Evolutionary conservation across 2,888 invertebrate species (phyloP).

Genomic region (Lithophane ornitopus): DNA sequence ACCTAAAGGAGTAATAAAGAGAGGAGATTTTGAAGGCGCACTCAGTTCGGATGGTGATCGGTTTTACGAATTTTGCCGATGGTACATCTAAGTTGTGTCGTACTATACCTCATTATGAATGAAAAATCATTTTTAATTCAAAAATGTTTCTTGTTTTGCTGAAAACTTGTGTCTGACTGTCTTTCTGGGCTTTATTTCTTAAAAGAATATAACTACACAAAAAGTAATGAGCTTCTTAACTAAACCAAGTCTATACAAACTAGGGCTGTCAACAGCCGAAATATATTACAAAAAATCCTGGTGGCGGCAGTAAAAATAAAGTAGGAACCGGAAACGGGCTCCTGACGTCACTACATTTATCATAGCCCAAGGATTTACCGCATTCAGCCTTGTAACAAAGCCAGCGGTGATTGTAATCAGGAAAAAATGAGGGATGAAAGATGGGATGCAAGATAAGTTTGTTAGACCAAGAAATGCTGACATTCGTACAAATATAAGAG

Average conservation of each 20-base stretch:
- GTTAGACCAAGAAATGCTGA: constrained; percentile 43
- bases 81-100: background rate
- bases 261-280: constrained; percentile 13
- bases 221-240: background rate
- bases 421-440: constrained; percentile 60
- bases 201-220: background rate
- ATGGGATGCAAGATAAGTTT: constrained; percentile 54
- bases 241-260: constrained; percentile 16
- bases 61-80: background rate
- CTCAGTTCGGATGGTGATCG: background rate
- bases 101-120: background rate
- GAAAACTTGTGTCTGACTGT: no score
- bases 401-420: constrained; percentile 59
- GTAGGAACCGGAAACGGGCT: constrained; percentile 28
- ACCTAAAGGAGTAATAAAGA: background rate
- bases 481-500: constrained; percentile 17
- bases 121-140: background rate
- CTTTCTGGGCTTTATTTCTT: background rate
- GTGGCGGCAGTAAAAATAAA: constrained; percentile 32
- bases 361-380: constrained; percentile 53
- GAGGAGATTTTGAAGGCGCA: background rate
- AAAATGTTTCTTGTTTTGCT: background rate
- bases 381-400: constrained; percentile 52
- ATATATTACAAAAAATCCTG: constrained; percentile 27
- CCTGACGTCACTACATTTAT: constrained; percentile 57